Evolutionary conservation across 2,797 vertebrate species (phyloP).

Genomic region (Gymnoscopelus braueri): DNA sequence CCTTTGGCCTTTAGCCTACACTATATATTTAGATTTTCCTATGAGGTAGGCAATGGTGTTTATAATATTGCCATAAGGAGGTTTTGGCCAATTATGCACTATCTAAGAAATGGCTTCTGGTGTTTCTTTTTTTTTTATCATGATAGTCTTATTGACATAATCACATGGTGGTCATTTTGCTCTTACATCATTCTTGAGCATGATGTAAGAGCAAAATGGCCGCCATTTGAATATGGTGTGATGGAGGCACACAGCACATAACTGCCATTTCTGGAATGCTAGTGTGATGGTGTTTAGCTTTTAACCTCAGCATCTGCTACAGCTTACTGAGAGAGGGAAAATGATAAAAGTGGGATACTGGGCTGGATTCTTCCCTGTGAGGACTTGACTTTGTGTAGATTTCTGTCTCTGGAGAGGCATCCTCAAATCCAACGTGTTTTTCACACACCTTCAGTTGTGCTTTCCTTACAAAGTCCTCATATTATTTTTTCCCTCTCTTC

Average conservation of each 20-base stretch:
- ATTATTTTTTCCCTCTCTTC: too few relatives aligned
- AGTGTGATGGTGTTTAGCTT: conserved; percentile 58
- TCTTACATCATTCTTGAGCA: too few relatives aligned
- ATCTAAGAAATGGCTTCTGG: conserved; percentile 49
- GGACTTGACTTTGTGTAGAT: conserved; percentile 44
- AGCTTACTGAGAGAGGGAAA: conserved; percentile 33
- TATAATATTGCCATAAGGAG: conserved; percentile 36
- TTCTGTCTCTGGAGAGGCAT: conserved; percentile 42
- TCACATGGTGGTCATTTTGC: too few relatives aligned
- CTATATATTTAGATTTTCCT: conserved; percentile 22
- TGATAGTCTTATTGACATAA: conserved; percentile 73
- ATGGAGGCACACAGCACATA: conserved; percentile 66
- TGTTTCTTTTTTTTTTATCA: conserved; percentile 67
- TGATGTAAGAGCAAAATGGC: too few relatives aligned
- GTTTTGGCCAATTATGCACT: conserved; percentile 34
- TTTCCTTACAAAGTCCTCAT: conserved; percentile 34
- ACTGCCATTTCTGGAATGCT: conserved; percentile 65
- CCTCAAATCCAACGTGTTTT: conserved; percentile 52
- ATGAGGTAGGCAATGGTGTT: conserved; percentile 21
- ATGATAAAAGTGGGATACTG: conserved; percentile 36
- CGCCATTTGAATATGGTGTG: too few relatives aligned
- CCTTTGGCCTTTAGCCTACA: too few relatives aligned
- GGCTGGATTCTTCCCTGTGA: conserved; percentile 39
- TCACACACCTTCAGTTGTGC: conserved; percentile 40
- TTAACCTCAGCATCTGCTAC: conserved; percentile 60